A percentile compares a stretch with the other conserved stretches of the same genome.
phyloP scores from a whole-genome alignment of 1,140 invertebrate species.

The Drosophila santomea region DNA sequence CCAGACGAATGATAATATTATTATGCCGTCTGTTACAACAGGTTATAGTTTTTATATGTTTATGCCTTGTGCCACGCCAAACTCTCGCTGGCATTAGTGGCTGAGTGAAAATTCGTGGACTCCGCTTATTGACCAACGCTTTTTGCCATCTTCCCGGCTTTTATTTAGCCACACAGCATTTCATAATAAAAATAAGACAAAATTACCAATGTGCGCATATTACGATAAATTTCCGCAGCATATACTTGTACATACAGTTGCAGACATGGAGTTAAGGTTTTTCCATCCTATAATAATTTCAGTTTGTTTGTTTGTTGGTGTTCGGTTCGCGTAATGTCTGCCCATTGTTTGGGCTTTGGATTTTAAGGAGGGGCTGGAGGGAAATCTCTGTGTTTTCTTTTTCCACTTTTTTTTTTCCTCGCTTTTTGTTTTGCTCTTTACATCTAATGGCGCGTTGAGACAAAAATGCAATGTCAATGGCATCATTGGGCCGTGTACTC shows the following conservation, averaged over 20 bases:
- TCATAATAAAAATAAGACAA: constrained; percentile 78
- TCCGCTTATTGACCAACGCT: constrained; percentile 53
- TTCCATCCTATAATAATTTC: constrained; percentile 44
- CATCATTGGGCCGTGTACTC: constrained; percentile 67
- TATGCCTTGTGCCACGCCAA: constrained; percentile 34
- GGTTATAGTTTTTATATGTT: constrained; percentile 23
- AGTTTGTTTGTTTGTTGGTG: constrained; percentile 44
- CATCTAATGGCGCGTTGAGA: constrained; percentile 79
- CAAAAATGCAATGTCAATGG: constrained; percentile 83
- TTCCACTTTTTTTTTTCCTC: constrained; percentile 25
- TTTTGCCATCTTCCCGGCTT: constrained; percentile 55
- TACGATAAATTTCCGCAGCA: constrained; percentile 70
- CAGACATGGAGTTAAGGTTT: constrained; percentile 28
- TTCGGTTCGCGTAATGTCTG: constrained; percentile 72
- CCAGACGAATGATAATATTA: constrained; percentile 41
- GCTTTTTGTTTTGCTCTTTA: constrained; percentile 65
- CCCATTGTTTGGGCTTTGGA: constrained; percentile 66
- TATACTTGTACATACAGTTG: constrained; percentile 25
- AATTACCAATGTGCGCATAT: constrained; percentile 80
- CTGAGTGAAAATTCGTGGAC: constrained; percentile 52
- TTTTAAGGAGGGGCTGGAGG: constrained; percentile 30
- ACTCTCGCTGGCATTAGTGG: constrained; percentile 44
- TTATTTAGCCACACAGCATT: constrained; percentile 61
- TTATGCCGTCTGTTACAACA: constrained; percentile 43
- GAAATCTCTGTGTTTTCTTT: constrained; percentile 54